A percentile compares a stretch with the other conserved stretches of the same genome.
Conservation (phyloP, 1,140 invertebrate genomes). For the Ectropis grisescens region DNA sequence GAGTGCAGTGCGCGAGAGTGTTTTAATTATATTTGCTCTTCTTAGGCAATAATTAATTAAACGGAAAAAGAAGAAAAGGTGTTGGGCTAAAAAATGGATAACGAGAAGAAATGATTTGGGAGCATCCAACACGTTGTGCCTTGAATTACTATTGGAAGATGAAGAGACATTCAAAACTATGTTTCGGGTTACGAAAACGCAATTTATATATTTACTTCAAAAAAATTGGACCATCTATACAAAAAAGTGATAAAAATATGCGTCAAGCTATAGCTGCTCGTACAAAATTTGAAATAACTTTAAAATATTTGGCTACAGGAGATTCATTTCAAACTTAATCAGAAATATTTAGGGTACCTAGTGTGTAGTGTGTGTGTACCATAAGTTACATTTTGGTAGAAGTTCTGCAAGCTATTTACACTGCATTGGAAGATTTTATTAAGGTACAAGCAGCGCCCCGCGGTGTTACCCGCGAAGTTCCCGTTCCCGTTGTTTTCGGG, state of each 20-base stretch:
- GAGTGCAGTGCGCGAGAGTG: constrained; percentile 3
- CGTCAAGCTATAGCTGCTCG: constrained; percentile 2
- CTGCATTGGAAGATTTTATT: too few relatives aligned
- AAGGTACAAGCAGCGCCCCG: too few relatives aligned
- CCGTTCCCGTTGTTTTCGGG: too few relatives aligned
- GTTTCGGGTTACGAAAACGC: constrained; percentile 5
- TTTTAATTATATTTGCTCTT: constrained; percentile 1
- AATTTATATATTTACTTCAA: constrained; percentile 5
- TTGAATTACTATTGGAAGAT: constrained; percentile 6
- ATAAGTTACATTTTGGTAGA: too few relatives aligned
- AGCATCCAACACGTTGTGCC: constrained; percentile 3
- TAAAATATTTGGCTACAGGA: constrained; percentile 4
- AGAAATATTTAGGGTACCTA: constrained; percentile 2
- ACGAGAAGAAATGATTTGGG: constrained; percentile 6
- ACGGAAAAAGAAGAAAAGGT: constrained; percentile 1
- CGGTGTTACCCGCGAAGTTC: too few relatives aligned
- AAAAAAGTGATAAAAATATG: constrained; percentile 4
- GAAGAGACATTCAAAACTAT: constrained; percentile 3
- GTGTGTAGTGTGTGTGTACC: too few relatives aligned
- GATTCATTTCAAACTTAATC: constrained; percentile 4
- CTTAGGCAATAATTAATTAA: constrained; percentile 1
- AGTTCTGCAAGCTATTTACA: too few relatives aligned
- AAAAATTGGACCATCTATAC: constrained; percentile 7
- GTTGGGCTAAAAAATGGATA: constrained; percentile 7
- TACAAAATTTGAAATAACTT: constrained; percentile 6